Evolutionary conservation across 2,797 vertebrate species (phyloP), one percentile per base, ranked within the genome.

Genomic region (Ctenosaura bakeri): DNA sequence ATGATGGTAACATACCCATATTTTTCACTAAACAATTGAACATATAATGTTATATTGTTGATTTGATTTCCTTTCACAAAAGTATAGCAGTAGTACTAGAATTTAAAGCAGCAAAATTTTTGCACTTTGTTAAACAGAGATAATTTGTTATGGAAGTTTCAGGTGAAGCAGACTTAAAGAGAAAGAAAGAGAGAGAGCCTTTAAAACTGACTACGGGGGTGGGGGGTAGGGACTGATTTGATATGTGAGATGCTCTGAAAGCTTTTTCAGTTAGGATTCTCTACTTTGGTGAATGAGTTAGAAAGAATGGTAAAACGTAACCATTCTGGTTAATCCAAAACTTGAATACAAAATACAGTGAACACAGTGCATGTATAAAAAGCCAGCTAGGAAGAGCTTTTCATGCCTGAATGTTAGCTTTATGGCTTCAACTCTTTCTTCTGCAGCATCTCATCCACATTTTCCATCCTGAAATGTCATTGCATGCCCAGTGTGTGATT

Each of bases 401-500:
- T 74, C 83, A 22, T 50, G 38, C 12, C n/a, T 83, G 24, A 94
- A 86, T 46, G 16, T 62, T 84, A 94, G 83, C 5, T 90, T 88
- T 87, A 14, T 20, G 8, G 35, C 77, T 89, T 85, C 66, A 32
- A 66, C 82, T 76, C 88, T 80, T 85, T 82, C 42, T 86, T 54
- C 83, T 38, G n/a, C 46, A 9, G 32, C 0, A 87, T 14, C 52
- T 85, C 62, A 35, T 46, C 29, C 69, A 5, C 10, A 35, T 50
- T 92, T 95, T 87, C 88, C 82, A 74, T 94, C 93, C 92, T 90
- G 90, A 94, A 96, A 96, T 90, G 90, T 90, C 91, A 90, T 52
- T 91, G 91, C 12, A 73, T 82, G 86, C 91, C 69, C 66, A 26
- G 5, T 2, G 32, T 4, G 32, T 81, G 16, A 18, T 29, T 86